phyloP scores from a whole-genome alignment of 92 coral and sea anemone species.

The Paragorgia papillata region DNA sequence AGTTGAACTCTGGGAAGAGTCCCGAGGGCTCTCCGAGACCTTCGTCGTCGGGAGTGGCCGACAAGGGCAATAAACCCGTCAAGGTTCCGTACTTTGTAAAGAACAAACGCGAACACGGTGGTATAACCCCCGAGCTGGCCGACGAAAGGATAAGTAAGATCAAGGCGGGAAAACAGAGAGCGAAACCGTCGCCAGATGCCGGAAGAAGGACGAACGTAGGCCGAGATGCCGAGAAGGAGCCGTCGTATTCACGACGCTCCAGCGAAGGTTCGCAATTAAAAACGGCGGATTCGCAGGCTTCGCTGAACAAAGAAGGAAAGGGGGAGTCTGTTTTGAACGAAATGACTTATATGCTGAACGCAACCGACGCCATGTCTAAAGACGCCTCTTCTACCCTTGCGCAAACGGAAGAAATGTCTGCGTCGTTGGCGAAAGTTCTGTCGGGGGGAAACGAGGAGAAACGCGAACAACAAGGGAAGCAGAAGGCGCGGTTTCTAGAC shows the following conservation, averaged over 20 bases:
- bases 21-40: slow-evolving; percentile 30
- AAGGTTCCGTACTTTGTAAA: slow-evolving; percentile 41
- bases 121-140: slow-evolving; percentile 34
- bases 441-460: slow-evolving; percentile 54
- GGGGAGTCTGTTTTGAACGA: slow-evolving; percentile 79
- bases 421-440: slow-evolving; percentile 37
- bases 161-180: slow-evolving; percentile 26
- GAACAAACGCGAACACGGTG: slow-evolving; percentile 26
- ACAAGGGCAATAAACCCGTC: background rate
- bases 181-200: slow-evolving; percentile 25
- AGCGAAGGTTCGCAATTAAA: slow-evolving; percentile 11
- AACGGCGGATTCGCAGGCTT: slow-evolving; percentile 4
- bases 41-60: background rate
- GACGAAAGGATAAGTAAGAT: slow-evolving; percentile 37
- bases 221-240: background rate
- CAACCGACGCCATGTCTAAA: slow-evolving; percentile 51
- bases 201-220: slow-evolving; percentile 6
- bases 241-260: background rate
- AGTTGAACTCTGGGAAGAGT: slow-evolving; percentile 8
- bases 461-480: slow-evolving; percentile 63
- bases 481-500: slow-evolving; percentile 60
- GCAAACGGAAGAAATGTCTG: slow-evolving; percentile 23
- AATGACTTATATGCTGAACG: slow-evolving; percentile 72
- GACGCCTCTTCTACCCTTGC: slow-evolving; percentile 32
- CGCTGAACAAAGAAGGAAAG: slow-evolving; percentile 19